Conservation (phyloP, 2,113 vertebrate genomes). For the Thamnaconus septentrionalis region DNA sequence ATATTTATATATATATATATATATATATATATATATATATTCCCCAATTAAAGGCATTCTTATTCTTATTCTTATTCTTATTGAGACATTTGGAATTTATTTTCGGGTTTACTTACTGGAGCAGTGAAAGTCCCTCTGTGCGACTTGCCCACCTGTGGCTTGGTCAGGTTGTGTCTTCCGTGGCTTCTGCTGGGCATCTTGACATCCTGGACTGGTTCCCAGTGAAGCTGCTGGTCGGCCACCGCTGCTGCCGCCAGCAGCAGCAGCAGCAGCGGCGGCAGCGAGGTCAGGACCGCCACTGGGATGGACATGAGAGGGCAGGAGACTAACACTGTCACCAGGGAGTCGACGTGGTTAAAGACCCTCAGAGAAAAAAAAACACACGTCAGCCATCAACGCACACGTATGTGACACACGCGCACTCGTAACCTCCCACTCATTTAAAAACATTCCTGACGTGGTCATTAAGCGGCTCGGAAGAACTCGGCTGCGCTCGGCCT, state of each 20-base stretch:
- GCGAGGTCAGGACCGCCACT: neutral
- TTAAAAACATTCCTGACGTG: conserved; percentile 32
- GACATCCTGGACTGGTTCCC: conserved; percentile 16
- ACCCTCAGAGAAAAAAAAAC: neutral
- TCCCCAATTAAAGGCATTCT: too few relatives aligned
- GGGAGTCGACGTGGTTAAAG: conserved; percentile 57
- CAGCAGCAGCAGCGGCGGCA: conserved; percentile 45
- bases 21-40: too few relatives aligned
- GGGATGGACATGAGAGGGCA: too few relatives aligned
- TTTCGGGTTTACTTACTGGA: conserved; percentile 36
- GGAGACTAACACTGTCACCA: conserved; percentile 18
- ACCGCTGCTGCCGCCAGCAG: conserved; percentile 9
- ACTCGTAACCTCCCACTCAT: conserved; percentile 22
- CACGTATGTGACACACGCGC: conserved; percentile 9
- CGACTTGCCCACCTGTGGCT: conserved; percentile 1
- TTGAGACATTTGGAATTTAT: too few relatives aligned
- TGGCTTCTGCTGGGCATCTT: conserved; percentile 13
- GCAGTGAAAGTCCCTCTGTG: neutral
- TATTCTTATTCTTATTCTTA: too few relatives aligned
- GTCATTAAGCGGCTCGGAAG: conserved; percentile 12
- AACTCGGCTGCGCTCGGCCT: too few relatives aligned
- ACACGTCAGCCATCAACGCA: conserved; percentile 38
- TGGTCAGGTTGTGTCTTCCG: conserved; percentile 21
- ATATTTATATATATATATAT: too few relatives aligned
- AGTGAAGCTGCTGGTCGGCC: conserved; percentile 29